Evolutionary conservation across 2,113 vertebrate species (phyloP).

Genomic region (Rhombomys opimus): DNA sequence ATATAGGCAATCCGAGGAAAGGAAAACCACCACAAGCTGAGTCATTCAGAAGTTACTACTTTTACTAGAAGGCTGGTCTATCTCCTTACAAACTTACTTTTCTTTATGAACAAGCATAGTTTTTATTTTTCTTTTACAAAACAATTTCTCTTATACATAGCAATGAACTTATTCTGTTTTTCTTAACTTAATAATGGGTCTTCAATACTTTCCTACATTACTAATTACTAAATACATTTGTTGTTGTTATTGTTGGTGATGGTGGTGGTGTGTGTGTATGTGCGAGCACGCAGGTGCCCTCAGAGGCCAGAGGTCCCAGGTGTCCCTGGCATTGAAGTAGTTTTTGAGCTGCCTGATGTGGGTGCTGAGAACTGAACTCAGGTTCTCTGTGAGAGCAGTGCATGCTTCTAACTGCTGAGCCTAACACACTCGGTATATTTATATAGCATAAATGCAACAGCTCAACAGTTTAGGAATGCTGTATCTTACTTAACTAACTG

Average conservation of each 20-base stretch:
- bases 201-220: neutral
- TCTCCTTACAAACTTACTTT: neutral
- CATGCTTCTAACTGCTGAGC: neutral
- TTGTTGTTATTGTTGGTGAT: neutral
- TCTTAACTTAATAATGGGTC: slow-evolving; percentile 11
- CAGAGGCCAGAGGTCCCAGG: neutral
- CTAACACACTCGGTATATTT: neutral
- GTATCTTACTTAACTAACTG: slow-evolving; percentile 14
- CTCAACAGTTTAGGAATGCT: neutral
- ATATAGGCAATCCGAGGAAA: neutral
- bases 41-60: slow-evolving; percentile 34
- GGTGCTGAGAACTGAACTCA: neutral
- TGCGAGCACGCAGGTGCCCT: neutral
- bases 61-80: neutral
- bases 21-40: slow-evolving; percentile 3
- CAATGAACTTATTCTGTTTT: neutral
- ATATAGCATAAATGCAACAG: neutral
- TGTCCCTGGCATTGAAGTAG: neutral
- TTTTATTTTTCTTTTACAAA: neutral
- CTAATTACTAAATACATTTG: slow-evolving; percentile 31
- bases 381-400: neutral
- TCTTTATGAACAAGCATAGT: neutral
- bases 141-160: neutral
- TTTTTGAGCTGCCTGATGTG: neutral
- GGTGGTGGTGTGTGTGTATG: neutral